Percentiles rank a stretch among this genome's conserved stretches.
These are phyloP conservation scores for Eclectus roratus DNA, from an alignment of 2,113 vertebrate genomes.

Conservation along the genomic window DNA sequence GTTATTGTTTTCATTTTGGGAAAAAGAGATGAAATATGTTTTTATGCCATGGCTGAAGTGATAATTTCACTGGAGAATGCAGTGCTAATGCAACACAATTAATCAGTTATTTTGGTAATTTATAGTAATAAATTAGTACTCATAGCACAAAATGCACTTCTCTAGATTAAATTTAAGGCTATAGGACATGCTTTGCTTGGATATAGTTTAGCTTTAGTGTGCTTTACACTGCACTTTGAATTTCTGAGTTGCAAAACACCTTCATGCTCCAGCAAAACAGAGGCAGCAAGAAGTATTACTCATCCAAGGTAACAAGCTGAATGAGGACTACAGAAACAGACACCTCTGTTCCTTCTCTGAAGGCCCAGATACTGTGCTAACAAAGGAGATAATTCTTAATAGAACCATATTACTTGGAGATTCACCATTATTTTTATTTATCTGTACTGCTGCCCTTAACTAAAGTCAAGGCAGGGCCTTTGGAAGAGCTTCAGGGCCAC, in stretches of 20 bases:
- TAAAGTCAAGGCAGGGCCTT: neutral
- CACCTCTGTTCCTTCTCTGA: neutral
- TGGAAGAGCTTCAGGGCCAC: neutral
- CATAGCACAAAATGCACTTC: neutral
- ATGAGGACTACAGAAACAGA: neutral
- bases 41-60: neutral
- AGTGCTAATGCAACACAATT: slow-evolving; percentile 48
- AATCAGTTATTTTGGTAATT: slow-evolving; percentile 23
- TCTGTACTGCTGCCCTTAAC: neutral
- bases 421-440: neutral
- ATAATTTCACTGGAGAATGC: slow-evolving; percentile 22
- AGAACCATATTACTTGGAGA: neutral
- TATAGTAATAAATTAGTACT: neutral
- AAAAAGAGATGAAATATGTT: slow-evolving; percentile 33
- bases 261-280: neutral
- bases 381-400: neutral
- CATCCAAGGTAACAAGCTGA: neutral
- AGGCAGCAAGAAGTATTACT: neutral
- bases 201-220: neutral
- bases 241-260: neutral
- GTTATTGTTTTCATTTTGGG: slow-evolving; percentile 19
- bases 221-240: neutral
- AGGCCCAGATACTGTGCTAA: neutral
- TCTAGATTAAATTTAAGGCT: neutral
- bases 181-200: neutral